Conservation (phyloP, 2,888 invertebrate genomes). For the Ormyrus nitidulus region DNA sequence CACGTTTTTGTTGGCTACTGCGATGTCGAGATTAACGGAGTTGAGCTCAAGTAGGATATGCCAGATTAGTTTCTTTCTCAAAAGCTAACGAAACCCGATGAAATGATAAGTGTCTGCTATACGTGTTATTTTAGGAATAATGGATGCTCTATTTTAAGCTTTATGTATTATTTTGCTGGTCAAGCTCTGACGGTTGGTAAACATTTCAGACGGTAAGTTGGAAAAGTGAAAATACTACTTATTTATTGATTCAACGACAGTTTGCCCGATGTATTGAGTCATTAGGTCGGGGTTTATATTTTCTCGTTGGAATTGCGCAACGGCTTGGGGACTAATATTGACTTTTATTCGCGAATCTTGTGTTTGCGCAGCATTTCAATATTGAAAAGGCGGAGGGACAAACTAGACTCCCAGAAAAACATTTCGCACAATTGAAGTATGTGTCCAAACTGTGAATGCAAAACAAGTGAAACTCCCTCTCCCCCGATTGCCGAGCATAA, state of each 20-base stretch:
- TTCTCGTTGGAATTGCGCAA: no score
- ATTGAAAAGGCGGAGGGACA: no score
- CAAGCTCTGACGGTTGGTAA: constrained; percentile 24
- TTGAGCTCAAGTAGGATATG: neutral
- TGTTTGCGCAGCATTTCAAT: no score
- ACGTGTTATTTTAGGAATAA: constrained; percentile 36
- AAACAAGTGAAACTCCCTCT: no score
- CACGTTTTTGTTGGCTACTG: constrained; percentile 21
- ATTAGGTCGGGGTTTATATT: no score
- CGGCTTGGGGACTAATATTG: neutral
- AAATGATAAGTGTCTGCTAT: constrained; percentile 18
- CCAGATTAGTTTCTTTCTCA: constrained; percentile 31
- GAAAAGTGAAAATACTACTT: neutral
- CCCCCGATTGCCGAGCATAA: no score
- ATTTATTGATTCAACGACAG: neutral
- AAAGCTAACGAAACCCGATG: constrained; percentile 30
- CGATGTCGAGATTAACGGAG: constrained; percentile 18
- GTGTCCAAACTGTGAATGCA: no score
- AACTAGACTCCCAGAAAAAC: no score
- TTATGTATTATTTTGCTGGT: constrained; percentile 23
- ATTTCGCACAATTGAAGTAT: no score
- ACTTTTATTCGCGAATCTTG: neutral
- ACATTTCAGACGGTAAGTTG: constrained; percentile 6
- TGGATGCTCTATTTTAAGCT: constrained; percentile 13
- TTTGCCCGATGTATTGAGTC: neutral